These are phyloP conservation scores for Falco berigora DNA, from an alignment of 2,797 vertebrate species.

Conservation along the genomic window DNA sequence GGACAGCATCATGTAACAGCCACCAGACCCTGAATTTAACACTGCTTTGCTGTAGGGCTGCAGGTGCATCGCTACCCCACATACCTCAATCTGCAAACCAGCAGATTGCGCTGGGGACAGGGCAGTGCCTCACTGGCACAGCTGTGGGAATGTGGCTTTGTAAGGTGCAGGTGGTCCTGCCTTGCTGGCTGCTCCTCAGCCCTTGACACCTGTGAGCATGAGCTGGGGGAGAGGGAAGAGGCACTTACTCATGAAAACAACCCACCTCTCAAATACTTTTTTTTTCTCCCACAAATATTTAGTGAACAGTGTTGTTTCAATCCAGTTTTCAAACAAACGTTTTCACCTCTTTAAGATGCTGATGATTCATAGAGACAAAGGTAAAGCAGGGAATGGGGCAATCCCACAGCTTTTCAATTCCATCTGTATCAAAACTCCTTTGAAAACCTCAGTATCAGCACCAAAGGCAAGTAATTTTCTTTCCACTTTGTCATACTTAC, in stretches of 20 bases:
- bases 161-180: neutral
- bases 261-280: neutral
- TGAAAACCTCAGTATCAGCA: neutral
- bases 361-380: neutral
- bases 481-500: neutral
- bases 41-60: neutral
- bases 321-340: neutral
- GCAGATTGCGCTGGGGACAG: neutral
- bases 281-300: neutral
- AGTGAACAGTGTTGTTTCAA: neutral
- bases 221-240: neutral
- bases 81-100: neutral
- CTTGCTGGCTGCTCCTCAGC: neutral
- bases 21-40: neutral
- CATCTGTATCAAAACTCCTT: neutral
- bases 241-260: neutral
- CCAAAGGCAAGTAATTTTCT: neutral
- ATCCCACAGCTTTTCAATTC: neutral
- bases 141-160: neutral
- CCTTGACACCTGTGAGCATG: neutral
- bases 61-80: neutral
- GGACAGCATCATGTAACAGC: neutral
- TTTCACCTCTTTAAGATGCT: neutral
- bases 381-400: neutral
- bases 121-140: neutral